These are phyloP conservation scores for Agonum fuliginosum DNA, from an alignment of 2,888 invertebrate genomes.

Conservation along the genomic window DNA sequence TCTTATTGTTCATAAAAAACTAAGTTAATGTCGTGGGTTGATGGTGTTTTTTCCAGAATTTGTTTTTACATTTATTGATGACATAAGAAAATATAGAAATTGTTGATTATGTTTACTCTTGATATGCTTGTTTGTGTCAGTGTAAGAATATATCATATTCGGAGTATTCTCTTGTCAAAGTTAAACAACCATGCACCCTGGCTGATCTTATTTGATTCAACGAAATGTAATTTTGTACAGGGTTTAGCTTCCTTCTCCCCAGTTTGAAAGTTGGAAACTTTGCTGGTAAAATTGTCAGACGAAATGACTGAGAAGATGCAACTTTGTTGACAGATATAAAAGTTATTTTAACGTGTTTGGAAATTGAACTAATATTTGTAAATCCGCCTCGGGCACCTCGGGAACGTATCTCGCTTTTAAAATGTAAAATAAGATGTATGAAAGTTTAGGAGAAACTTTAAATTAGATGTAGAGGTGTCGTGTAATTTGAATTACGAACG, in stretches of 20 bases:
- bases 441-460: constrained; percentile 50
- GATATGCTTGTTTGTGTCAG: too few species aligned
- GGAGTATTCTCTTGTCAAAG: too few species aligned
- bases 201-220: background rate
- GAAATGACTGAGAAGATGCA: constrained; percentile 39
- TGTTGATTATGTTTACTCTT: too few species aligned
- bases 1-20: constrained; percentile 19
- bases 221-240: constrained; percentile 23
- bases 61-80: background rate
- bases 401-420: constrained; percentile 33
- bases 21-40: background rate
- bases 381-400: constrained; percentile 18
- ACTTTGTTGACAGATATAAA: constrained; percentile 54
- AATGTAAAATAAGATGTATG: constrained; percentile 46
- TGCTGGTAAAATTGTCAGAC: constrained; percentile 19
- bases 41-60: background rate
- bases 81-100: too few species aligned
- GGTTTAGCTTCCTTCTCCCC: background rate
- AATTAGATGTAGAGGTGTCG: constrained; percentile 45
- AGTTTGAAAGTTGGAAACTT: constrained; percentile 2
- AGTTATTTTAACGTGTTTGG: constrained; percentile 50
- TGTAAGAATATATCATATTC: background rate
- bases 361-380: constrained; percentile 54
- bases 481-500: constrained; percentile 44
- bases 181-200: too few species aligned